phyloP scores from a whole-genome alignment of 2,797 vertebrate genomes.

The Trachops cirrhosus region DNA sequence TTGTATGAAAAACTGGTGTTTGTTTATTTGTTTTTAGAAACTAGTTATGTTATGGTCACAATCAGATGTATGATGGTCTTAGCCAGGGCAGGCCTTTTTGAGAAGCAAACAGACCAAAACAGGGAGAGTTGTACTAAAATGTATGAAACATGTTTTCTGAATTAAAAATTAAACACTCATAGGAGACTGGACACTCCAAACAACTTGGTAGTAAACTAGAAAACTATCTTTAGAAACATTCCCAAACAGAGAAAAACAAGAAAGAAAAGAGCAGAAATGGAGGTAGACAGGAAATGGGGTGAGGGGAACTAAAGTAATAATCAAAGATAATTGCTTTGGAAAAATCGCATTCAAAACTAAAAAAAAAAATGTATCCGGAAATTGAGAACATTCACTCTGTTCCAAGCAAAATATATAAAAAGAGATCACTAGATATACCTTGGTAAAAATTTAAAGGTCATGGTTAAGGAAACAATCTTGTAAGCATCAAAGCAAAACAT shows the following conservation, averaged over 20 bases:
- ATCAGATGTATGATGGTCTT: neutral
- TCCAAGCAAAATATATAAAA: constrained; percentile 30
- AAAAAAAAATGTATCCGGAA: neutral
- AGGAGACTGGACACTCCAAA: neutral
- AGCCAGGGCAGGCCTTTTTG: constrained; percentile 33
- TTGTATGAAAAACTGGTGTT: neutral
- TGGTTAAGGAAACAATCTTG: constrained; percentile 19
- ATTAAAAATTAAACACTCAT: constrained; percentile 28
- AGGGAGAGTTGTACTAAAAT: neutral
- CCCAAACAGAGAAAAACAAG: neutral
- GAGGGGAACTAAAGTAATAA: neutral
- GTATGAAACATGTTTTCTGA: constrained; percentile 36
- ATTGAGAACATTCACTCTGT: constrained; percentile 22
- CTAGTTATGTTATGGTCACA: constrained; percentile 10
- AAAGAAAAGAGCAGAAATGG: neutral
- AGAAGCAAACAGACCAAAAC: constrained; percentile 25
- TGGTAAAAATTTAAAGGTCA: constrained; percentile 3
- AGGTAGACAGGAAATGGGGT: neutral
- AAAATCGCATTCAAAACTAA: neutral
- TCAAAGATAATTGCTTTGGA: neutral
- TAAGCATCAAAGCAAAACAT: constrained; percentile 43
- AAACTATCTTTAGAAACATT: constrained; percentile 20
- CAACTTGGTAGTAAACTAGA: neutral
- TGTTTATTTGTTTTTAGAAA: constrained; percentile 38
- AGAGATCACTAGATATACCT: neutral